phyloP scores from a whole-genome alignment of 2,888 invertebrate genomes.

The Noctua pronuba region DNA sequence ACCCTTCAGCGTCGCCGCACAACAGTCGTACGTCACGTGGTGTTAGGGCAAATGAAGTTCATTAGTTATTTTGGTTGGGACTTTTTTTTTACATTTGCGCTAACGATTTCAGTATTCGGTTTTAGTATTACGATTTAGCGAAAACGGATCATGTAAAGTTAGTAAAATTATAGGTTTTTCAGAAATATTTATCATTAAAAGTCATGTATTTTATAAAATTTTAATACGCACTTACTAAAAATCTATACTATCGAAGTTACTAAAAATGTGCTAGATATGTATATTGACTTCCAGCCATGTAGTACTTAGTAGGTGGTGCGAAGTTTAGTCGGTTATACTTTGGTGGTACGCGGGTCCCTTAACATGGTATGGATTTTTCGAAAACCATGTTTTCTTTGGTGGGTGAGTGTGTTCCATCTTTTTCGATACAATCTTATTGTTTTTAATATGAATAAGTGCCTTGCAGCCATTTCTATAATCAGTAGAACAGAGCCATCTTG shows the following conservation, averaged over 20 bases:
- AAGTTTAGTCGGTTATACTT: too few relatives aligned
- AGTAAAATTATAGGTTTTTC: background rate
- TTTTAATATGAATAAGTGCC: constrained; percentile 29
- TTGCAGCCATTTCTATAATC: constrained; percentile 42
- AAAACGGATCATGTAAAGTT: background rate
- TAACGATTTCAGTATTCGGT: too few relatives aligned
- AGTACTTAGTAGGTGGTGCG: too few relatives aligned
- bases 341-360: background rate
- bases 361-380: too few relatives aligned
- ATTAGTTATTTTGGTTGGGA: background rate
- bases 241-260: background rate
- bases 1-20: background rate
- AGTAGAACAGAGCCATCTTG: constrained; percentile 53
- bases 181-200: background rate
- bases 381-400: too few relatives aligned
- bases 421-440: constrained; percentile 7
- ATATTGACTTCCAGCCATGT: too few relatives aligned
- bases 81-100: background rate
- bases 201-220: background rate
- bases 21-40: background rate
- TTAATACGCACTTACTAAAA: background rate
- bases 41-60: background rate
- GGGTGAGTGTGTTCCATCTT: background rate
- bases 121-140: background rate
- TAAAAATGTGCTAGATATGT: background rate